Evolutionary conservation across 1,140 invertebrate genomes (phyloP), one percentile per base, ranked within the genome.

Genomic region (Vanessa atalanta): DNA sequence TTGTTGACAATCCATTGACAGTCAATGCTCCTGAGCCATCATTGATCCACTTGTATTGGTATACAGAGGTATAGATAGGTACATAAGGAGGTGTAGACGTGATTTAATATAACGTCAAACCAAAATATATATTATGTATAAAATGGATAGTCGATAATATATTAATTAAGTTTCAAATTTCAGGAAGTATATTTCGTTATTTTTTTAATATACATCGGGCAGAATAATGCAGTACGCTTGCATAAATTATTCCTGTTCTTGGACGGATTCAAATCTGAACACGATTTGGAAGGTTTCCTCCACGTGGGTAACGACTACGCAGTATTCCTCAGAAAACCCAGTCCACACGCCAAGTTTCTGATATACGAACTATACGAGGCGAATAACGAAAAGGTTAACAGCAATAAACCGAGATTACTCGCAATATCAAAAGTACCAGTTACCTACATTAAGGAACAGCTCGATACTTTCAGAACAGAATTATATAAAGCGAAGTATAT

Each of bases 231-330:
- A 9, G 83, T 90, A 8, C 83, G 90, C 13, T 83, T 92, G 2
- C 85, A 91, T 57, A 89, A 82, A 14, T 51, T 92, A 31, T 92
- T 92, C 64, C 86, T 89, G 74, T 85, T 85, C 47, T 57, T 91
- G 20, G 88, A 92, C 37, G 88, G 89, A 8, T 88, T 73, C 75
- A 83, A 79, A 79, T 85, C 87, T 1, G 87, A 91, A 63, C 75
- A 88, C 61, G 81, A 84, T 6, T 76, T 91, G 0, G 69, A 77
- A 72, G 88, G 89, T 14, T 87, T 83, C 60, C 83, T 92, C 0
- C 90, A 92, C 48, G 75, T 92, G 1, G 90, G 90, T 1, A 78
- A 81, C 13, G 85, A 91, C 55, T 91, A 92, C 70, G 81, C 87
- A 0, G 78, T 92, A 7, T 89, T 89, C 64, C 66, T 92, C 0